Percentiles rank a stretch among this genome's conserved stretches.
Evolutionary conservation across 1,140 invertebrate genomes (phyloP).

Genomic region (Aporrectodea caliginosa): DNA sequence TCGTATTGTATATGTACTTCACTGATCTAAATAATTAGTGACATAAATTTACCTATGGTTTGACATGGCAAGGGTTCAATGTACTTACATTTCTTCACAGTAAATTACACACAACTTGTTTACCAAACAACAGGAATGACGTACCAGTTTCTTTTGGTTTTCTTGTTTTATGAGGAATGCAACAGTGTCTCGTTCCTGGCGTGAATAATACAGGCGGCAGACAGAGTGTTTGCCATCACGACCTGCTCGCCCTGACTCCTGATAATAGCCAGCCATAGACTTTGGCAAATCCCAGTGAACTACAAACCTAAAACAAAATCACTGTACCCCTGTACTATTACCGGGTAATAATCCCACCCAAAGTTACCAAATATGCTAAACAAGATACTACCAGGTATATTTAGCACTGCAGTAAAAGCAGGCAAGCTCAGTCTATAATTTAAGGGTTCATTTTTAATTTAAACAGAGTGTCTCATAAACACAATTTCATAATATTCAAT

Average conservation of each 20-base stretch:
- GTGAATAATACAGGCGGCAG: constrained; percentile 68
- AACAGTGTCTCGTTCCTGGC: constrained; percentile 71
- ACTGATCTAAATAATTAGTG: constrained; percentile 46
- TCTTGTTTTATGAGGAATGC: constrained; percentile 74
- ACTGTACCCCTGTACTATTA: no score
- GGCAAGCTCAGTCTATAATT: no score
- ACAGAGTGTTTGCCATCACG: constrained; percentile 72
- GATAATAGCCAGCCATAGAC: constrained; percentile 97
- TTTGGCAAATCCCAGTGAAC: constrained; percentile 89
- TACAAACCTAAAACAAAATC: constrained; percentile 46
- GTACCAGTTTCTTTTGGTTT: constrained; percentile 58
- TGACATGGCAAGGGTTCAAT: constrained; percentile 40
- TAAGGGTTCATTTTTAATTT: no score
- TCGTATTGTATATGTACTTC: constrained; percentile 47
- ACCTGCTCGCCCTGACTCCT: constrained; percentile 93
- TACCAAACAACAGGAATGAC: constrained; percentile 15
- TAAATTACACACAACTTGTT: constrained; percentile 36
- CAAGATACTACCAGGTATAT: no score
- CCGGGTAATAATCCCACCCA: no score
- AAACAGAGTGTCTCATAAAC: no score
- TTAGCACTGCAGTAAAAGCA: no score
- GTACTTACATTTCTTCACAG: background rate
- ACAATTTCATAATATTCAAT: no score
- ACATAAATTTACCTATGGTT: background rate
- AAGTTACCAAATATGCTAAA: no score